A percentile compares a stretch with the other conserved stretches of the same genome.
These are phyloP conservation scores for Euproctis similis DNA, from an alignment of 2,888 invertebrate genomes.

Conservation along the genomic window DNA sequence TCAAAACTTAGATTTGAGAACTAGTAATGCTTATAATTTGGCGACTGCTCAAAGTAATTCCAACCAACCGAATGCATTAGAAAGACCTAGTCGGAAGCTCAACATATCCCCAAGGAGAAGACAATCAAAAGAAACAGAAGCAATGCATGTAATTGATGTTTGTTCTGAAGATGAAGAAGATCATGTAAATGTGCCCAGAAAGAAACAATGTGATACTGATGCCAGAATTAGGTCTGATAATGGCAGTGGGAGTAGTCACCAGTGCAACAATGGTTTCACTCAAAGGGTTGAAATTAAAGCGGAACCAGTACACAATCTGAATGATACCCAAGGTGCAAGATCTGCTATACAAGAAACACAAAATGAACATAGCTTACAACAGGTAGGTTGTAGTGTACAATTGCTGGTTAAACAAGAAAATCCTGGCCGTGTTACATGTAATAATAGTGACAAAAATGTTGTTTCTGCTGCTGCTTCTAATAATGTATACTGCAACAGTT, in stretches of 20 bases:
- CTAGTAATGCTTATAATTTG: conserved; percentile 17
- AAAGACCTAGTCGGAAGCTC: conserved; percentile 60
- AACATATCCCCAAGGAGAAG: conserved; percentile 63
- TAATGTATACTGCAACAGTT: conserved; percentile 15
- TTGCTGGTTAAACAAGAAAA: conserved; percentile 36
- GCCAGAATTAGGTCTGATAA: conserved; percentile 10
- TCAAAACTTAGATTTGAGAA: conserved; percentile 21
- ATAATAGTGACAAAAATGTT: too few relatives aligned
- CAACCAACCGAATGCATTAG: conserved; percentile 32
- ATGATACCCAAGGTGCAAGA: conserved; percentile 9
- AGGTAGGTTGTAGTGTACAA: conserved; percentile 10
- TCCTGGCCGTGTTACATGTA: conserved; percentile 17
- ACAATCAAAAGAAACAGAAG: conserved; percentile 54
- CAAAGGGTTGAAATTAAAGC: conserved; percentile 41
- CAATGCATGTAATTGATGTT: conserved; percentile 58
- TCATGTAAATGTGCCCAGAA: conserved; percentile 40
- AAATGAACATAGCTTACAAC: conserved; percentile 11
- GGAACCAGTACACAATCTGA: conserved; percentile 38
- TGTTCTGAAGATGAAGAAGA: conserved; percentile 73
- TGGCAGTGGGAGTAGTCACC: conserved; percentile 15
- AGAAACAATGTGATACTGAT: conserved; percentile 41
- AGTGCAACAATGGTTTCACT: conserved; percentile 11
- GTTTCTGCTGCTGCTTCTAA: conserved; percentile 1
- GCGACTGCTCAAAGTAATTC: conserved; percentile 13
- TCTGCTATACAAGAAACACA: conserved; percentile 15